Conservation (phyloP, 2,113 vertebrate species). For the Sceloporus tristichus region DNA sequence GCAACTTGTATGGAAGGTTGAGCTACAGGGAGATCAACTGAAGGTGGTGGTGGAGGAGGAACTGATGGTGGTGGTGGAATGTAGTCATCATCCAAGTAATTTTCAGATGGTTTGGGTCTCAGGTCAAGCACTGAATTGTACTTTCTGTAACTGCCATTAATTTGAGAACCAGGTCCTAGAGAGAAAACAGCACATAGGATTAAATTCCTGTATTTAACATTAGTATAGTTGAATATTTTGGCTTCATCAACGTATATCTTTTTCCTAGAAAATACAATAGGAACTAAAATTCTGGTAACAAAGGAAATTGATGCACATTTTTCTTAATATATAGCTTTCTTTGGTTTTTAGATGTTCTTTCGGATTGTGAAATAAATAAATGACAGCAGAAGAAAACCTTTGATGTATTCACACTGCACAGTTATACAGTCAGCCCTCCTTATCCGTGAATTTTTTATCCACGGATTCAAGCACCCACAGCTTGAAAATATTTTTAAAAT, state of each 20-base stretch:
- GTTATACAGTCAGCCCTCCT: too few relatives aligned
- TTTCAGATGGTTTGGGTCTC: conserved; percentile 57
- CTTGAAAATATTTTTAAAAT: too few relatives aligned
- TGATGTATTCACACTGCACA: too few relatives aligned
- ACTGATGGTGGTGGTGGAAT: conserved; percentile 84
- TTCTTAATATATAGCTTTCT: background rate
- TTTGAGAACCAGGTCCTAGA: conserved; percentile 76
- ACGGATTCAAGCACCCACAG: too few relatives aligned
- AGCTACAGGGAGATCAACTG: conserved; percentile 49
- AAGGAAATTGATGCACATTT: background rate
- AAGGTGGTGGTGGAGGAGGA: conserved; percentile 58
- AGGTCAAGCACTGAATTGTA: conserved; percentile 83
- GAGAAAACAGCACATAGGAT: conserved; percentile 26
- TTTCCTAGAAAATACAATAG: too few relatives aligned
- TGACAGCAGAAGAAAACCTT: background rate
- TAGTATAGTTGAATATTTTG: background rate
- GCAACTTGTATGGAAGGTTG: background rate
- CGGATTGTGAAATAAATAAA: background rate
- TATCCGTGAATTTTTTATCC: too few relatives aligned
- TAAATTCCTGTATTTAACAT: background rate
- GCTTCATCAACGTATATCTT: background rate
- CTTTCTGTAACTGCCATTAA: conserved; percentile 79
- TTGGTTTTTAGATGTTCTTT: background rate
- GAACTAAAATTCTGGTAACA: background rate
- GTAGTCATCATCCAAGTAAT: conserved; percentile 78